Evolutionary conservation across 2,797 vertebrate genomes (phyloP).

Genomic region (Gallinago stenura): DNA sequence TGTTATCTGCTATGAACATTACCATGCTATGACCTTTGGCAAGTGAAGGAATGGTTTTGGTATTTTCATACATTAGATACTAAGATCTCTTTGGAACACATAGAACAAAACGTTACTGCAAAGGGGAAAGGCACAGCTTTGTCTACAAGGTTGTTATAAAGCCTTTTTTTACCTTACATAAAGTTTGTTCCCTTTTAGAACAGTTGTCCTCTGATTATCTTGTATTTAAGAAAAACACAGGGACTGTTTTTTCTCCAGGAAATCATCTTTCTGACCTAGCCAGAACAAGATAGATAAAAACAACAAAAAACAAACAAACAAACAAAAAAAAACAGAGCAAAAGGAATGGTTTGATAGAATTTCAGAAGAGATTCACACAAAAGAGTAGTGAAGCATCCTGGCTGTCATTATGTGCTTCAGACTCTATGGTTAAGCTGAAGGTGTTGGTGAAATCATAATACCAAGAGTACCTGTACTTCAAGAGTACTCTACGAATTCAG

Average conservation of each 20-base stretch:
- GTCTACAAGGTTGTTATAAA: background rate
- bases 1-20: background rate
- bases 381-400: background rate
- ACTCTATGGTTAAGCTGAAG: background rate
- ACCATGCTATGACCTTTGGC: background rate
- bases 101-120: background rate
- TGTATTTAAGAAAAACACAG: background rate
- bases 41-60: background rate
- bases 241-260: background rate
- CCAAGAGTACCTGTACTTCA: background rate
- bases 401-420: background rate
- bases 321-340: too few relatives aligned
- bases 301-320: background rate
- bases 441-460: background rate
- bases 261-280: background rate
- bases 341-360: too few relatives aligned
- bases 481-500: background rate
- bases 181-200: background rate
- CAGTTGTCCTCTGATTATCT: background rate
- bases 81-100: background rate
- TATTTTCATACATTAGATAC: background rate
- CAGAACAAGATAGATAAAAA: background rate
- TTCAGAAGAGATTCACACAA: background rate
- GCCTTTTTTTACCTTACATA: background rate
- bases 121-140: background rate